Conservation (phyloP, 1,140 invertebrate species). For the Triops cancriformis region DNA sequence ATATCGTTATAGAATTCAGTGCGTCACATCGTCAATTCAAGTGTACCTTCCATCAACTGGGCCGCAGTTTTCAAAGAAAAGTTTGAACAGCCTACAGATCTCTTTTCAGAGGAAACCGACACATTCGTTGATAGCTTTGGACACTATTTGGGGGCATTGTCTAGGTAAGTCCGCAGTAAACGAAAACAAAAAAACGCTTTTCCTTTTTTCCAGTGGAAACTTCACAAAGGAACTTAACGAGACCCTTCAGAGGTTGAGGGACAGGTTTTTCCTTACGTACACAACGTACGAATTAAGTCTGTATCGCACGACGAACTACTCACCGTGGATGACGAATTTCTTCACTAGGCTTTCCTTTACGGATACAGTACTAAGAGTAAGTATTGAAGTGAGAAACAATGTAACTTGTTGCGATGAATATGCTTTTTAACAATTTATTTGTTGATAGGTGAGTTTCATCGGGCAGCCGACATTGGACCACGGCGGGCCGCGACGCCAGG, state of each 20-base stretch:
- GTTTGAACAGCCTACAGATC: background rate
- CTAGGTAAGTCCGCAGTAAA: background rate
- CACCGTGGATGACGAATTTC: background rate
- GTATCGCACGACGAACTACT: background rate
- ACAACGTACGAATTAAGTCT: background rate
- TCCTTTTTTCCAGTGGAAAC: background rate
- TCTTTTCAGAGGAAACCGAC: background rate
- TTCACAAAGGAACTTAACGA: background rate
- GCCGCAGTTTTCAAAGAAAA: background rate
- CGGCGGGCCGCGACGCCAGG: background rate
- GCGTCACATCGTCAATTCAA: too few species aligned
- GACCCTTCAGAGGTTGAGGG: background rate
- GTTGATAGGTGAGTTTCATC: background rate
- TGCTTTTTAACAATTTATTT: background rate
- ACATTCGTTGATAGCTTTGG: background rate
- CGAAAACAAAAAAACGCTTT: background rate
- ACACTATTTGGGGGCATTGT: background rate
- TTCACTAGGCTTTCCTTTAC: background rate
- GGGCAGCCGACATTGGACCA: background rate
- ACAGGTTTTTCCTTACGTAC: background rate
- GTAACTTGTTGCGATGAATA: too few species aligned
- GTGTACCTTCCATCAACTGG: background rate
- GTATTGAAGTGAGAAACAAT: background rate
- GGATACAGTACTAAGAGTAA: background rate
- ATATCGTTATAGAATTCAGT: background rate